Conservation (phyloP, 2,797 vertebrate species). For the Sebastes itinus region DNA sequence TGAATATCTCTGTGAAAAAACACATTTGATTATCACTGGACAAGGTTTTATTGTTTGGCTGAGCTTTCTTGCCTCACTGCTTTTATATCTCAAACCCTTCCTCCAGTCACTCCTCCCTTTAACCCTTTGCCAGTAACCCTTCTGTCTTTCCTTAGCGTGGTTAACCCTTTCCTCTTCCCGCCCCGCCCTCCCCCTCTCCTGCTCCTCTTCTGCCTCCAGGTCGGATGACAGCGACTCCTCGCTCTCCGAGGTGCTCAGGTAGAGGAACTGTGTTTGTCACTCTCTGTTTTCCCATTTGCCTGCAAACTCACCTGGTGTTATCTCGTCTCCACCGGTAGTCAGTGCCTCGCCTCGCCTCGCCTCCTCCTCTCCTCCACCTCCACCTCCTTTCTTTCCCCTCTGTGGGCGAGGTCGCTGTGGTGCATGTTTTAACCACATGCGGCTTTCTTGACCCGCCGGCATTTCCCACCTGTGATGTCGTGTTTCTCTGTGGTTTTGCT, state of each 20-base stretch:
- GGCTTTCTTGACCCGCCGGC: background rate
- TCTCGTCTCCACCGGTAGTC: conserved; percentile 56
- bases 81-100: conserved; percentile 50
- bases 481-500: conserved; percentile 47
- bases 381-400: background rate
- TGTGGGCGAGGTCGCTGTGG: conserved; percentile 50
- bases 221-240: conserved; percentile 99
- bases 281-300: conserved; percentile 78
- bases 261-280: conserved; percentile 88
- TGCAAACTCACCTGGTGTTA: conserved; percentile 75
- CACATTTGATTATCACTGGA: conserved; percentile 17
- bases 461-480: conserved; percentile 41
- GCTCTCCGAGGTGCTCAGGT: conserved; percentile 99
- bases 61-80: conserved; percentile 53
- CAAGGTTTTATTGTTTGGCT: conserved; percentile 50
- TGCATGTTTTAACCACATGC: conserved; percentile 73
- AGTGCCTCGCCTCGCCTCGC: conserved; percentile 30
- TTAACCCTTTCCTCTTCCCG: conserved; percentile 78
- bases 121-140: conserved; percentile 74
- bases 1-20: conserved; percentile 5
- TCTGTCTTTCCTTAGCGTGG: conserved; percentile 73
- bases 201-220: conserved; percentile 98
- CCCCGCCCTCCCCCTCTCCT: conserved; percentile 72
- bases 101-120: conserved; percentile 49
- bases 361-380: conserved; percentile 24